phyloP scores from a whole-genome alignment of 2,113 vertebrate genomes.

The Passer montanus region DNA sequence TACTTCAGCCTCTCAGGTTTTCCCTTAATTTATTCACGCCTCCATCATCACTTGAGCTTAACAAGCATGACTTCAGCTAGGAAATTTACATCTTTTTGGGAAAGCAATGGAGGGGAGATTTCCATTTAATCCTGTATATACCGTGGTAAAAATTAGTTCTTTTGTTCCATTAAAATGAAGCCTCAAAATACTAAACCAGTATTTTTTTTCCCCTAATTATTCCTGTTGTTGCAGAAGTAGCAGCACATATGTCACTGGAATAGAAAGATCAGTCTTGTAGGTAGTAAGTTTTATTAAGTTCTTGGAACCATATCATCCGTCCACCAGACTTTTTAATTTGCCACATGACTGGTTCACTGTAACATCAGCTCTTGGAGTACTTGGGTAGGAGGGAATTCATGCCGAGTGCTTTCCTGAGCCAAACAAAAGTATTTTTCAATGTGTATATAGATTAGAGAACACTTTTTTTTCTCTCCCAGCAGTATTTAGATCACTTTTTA shows the following conservation, averaged over 20 bases:
- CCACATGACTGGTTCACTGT: slow-evolving; percentile 61
- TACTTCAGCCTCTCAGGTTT: neutral
- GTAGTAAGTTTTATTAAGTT: slow-evolving; percentile 67
- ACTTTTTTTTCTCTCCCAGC: neutral
- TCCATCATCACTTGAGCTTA: neutral
- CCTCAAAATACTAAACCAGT: neutral
- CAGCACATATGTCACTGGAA: slow-evolving; percentile 8
- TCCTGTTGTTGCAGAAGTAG: slow-evolving; percentile 33
- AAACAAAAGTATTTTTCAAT: slow-evolving; percentile 17
- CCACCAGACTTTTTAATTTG: slow-evolving; percentile 71
- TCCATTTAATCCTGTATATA: neutral
- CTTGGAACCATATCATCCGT: slow-evolving; percentile 42
- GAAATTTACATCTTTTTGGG: neutral
- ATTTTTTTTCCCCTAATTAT: neutral
- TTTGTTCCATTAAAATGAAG: slow-evolving; percentile 17
- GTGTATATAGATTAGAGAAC: slow-evolving; percentile 1
- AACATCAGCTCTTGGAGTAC: slow-evolving; percentile 32
- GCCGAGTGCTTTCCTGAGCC: slow-evolving; percentile 32
- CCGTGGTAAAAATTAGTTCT: slow-evolving; percentile 15
- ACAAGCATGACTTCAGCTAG: neutral
- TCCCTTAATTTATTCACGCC: neutral
- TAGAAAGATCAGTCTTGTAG: slow-evolving; percentile 39
- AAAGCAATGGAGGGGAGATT: neutral
- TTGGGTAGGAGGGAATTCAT: slow-evolving; percentile 36
- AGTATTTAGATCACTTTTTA: slow-evolving; percentile 24